phyloP scores from a whole-genome alignment of 2,888 invertebrate species.

The Ditula angustiorana region DNA sequence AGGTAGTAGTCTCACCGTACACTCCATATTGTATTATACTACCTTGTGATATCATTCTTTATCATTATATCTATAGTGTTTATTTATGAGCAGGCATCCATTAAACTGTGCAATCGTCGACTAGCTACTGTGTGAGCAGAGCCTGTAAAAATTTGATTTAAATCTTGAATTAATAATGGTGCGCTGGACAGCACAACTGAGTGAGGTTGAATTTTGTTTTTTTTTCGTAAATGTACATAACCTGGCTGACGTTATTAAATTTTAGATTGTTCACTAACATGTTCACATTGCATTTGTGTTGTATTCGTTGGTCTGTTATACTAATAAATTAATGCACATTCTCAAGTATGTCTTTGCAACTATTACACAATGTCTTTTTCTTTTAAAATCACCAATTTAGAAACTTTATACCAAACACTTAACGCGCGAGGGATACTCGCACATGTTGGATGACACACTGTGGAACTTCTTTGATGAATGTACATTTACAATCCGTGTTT shows the following conservation, averaged over 20 bases:
- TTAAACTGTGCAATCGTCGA: conserved; percentile 66
- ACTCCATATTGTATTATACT: conserved; percentile 57
- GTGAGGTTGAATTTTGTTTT: conserved; percentile 22
- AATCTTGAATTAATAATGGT: conserved; percentile 13
- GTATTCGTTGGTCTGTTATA: background rate
- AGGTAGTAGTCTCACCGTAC: conserved; percentile 28
- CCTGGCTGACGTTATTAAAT: background rate
- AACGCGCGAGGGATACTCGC: background rate
- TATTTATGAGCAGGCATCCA: conserved; percentile 69
- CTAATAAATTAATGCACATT: conserved; percentile 5
- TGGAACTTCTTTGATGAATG: no score
- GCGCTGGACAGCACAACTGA: conserved; percentile 29
- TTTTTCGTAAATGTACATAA: background rate
- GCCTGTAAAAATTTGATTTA: conserved; percentile 16
- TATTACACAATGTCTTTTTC: background rate
- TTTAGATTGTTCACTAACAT: conserved; percentile 11
- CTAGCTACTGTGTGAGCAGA: conserved; percentile 52
- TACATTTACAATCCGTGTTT: no score
- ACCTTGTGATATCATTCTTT: conserved; percentile 74
- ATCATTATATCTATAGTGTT: conserved; percentile 78
- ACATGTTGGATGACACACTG: no score
- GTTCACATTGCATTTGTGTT: background rate
- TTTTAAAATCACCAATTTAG: background rate
- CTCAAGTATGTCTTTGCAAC: background rate
- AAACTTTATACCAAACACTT: background rate